phyloP scores from a whole-genome alignment of 2,888 invertebrate genomes.

The Dynastes maya region DNA sequence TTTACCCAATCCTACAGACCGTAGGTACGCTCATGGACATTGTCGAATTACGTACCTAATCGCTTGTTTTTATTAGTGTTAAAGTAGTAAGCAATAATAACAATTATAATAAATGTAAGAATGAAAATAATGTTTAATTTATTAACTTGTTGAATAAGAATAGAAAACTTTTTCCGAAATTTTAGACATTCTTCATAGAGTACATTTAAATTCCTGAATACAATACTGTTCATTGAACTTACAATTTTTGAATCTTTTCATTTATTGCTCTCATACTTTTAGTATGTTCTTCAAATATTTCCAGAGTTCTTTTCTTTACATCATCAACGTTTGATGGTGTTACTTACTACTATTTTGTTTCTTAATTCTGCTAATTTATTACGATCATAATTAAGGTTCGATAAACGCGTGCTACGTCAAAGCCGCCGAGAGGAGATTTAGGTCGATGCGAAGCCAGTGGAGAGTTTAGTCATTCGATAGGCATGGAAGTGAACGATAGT shows the following conservation, averaged over 20 bases:
- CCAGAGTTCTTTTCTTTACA: slow-evolving; percentile 11
- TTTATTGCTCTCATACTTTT: neutral
- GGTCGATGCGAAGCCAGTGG: too few species aligned
- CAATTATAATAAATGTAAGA: slow-evolving; percentile 50
- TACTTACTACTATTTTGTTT: neutral
- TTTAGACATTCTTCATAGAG: slow-evolving; percentile 53
- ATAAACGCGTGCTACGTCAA: too few species aligned
- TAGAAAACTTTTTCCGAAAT: slow-evolving; percentile 52
- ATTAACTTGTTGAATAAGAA: slow-evolving; percentile 49
- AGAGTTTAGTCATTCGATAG: too few species aligned
- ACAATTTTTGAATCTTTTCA: slow-evolving; percentile 3
- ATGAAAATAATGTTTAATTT: slow-evolving; percentile 51
- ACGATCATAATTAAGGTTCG: slow-evolving; percentile 21
- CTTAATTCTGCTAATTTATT: too few species aligned
- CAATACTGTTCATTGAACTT: slow-evolving; percentile 52
- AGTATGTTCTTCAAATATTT: slow-evolving; percentile 18
- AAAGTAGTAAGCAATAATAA: slow-evolving; percentile 46
- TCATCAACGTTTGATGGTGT: neutral
- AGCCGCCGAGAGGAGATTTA: too few species aligned
- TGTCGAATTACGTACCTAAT: too few species aligned
- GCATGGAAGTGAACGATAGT: too few species aligned
- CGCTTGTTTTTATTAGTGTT: slow-evolving; percentile 35
- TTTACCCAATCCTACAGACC: slow-evolving; percentile 53
- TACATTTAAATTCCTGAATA: slow-evolving; percentile 50
- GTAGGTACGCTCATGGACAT: slow-evolving; percentile 26